phyloP scores from a whole-genome alignment of 2,888 invertebrate species.

The Pyrochroa serraticornis region DNA sequence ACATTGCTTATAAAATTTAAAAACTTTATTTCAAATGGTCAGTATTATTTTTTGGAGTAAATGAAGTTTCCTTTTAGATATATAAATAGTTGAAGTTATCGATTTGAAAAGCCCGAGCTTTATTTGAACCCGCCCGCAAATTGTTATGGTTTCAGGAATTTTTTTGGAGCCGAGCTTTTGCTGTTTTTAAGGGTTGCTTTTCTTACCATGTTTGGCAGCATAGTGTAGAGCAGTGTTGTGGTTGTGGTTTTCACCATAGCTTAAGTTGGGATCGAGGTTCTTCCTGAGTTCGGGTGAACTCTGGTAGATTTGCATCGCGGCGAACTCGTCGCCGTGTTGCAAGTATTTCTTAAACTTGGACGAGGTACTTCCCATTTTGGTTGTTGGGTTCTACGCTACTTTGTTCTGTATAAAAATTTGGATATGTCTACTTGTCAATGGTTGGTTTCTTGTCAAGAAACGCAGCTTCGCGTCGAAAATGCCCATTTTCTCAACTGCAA shows the following conservation, averaged over 20 bases:
- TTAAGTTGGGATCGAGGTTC: conserved; percentile 69
- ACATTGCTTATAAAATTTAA: no score
- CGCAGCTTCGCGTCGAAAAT: conserved; percentile 41
- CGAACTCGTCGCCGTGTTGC: conserved; percentile 73
- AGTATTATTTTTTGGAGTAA: no score
- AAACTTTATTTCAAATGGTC: no score
- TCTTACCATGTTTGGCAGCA: conserved; percentile 66
- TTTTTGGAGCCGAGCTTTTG: no score
- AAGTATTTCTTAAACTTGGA: conserved; percentile 73
- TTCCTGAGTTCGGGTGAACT: conserved; percentile 68
- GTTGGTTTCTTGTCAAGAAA: conserved; percentile 54
- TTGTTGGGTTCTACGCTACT: not conserved
- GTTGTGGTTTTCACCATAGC: conserved; percentile 69
- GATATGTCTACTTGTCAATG: conserved; percentile 45
- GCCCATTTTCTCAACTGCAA: conserved; percentile 45
- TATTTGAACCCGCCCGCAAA: no score
- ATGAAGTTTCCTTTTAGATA: no score
- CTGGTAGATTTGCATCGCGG: conserved; percentile 70
- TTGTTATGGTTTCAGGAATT: no score
- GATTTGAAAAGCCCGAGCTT: no score
- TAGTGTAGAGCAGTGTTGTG: conserved; percentile 73
- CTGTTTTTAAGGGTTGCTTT: no score
- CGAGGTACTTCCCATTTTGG: conserved; percentile 69
- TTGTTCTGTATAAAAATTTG: conserved; percentile 34
- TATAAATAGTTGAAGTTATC: no score